Evolutionary conservation across 2,797 vertebrate genomes (phyloP).

Genomic region (Phataginus tricuspis): DNA sequence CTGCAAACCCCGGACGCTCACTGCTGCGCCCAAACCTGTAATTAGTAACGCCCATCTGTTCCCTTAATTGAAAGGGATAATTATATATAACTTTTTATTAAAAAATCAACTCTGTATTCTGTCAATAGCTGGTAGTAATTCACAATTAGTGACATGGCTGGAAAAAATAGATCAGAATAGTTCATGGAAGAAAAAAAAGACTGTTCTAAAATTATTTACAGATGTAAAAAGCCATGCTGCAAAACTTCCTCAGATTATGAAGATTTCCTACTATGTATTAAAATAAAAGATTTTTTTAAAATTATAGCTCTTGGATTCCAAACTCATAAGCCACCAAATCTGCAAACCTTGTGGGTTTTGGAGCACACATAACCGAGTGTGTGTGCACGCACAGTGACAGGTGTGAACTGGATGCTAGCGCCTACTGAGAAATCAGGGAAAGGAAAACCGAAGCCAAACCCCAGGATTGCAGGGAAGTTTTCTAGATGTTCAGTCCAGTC

Average conservation of each 20-base stretch:
- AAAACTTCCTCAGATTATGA: constrained; percentile 98
- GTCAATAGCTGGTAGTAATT: constrained; percentile 96
- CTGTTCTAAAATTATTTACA: constrained; percentile 96
- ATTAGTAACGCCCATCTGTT: constrained; percentile 91
- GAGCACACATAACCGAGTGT: constrained; percentile 81
- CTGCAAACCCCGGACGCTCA: constrained; percentile 86
- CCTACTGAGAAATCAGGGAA: constrained; percentile 91
- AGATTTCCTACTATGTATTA: constrained; percentile 99
- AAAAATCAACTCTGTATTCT: constrained; percentile 91
- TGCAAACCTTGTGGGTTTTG: constrained; percentile 85
- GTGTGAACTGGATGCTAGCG: constrained; percentile 93
- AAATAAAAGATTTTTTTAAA: constrained; percentile 98
- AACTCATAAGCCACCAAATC: constrained; percentile 91
- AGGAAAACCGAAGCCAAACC: constrained; percentile 70
- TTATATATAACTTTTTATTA: constrained; percentile 91
- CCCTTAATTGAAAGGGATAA: constrained; percentile 99
- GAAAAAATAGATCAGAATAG: constrained; percentile 87
- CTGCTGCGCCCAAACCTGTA: constrained; percentile 87
- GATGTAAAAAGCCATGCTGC: constrained; percentile 97
- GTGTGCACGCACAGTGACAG: constrained; percentile 93
- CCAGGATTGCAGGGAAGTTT: constrained; percentile 87
- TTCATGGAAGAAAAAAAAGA: constrained; percentile 82
- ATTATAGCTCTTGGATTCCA: constrained; percentile 97
- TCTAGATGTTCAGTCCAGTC: constrained; percentile 88
- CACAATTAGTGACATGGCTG: constrained; percentile 96